phyloP scores from a whole-genome alignment of 2,113 vertebrate species.

The Megaceryle maxima region DNA sequence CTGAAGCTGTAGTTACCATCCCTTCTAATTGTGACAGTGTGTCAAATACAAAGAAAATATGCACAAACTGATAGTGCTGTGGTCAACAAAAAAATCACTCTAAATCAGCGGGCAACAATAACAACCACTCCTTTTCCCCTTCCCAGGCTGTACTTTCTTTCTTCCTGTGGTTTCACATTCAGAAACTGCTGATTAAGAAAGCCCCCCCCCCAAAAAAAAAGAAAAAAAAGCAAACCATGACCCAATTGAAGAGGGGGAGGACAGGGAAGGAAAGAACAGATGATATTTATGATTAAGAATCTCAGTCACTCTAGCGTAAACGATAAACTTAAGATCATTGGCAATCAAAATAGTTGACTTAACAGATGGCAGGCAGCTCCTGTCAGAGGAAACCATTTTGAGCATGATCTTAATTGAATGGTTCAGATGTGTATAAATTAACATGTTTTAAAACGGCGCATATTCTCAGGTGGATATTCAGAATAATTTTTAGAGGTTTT shows the following conservation, averaged over 20 bases:
- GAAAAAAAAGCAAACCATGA: neutral
- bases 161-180: neutral
- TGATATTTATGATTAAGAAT: conserved; percentile 61
- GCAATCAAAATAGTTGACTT: conserved; percentile 70
- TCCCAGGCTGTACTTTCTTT: neutral
- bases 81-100: neutral
- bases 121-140: neutral
- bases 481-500: neutral
- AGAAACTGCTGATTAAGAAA: conserved; percentile 53
- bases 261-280: conserved; percentile 22
- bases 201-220: neutral
- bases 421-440: conserved; percentile 74
- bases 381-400: conserved; percentile 59
- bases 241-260: neutral
- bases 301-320: conserved; percentile 43
- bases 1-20: neutral
- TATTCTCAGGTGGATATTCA: conserved; percentile 50
- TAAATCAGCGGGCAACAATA: neutral
- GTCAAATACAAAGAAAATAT: neutral
- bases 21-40: neutral
- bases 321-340: conserved; percentile 57
- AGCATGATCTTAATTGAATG: conserved; percentile 66
- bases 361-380: conserved; percentile 74
- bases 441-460: conserved; percentile 60
- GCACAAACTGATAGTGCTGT: neutral